These are phyloP conservation scores for Diglossa cyanea DNA, from an alignment of 2,797 vertebrate genomes.

Conservation along the genomic window DNA sequence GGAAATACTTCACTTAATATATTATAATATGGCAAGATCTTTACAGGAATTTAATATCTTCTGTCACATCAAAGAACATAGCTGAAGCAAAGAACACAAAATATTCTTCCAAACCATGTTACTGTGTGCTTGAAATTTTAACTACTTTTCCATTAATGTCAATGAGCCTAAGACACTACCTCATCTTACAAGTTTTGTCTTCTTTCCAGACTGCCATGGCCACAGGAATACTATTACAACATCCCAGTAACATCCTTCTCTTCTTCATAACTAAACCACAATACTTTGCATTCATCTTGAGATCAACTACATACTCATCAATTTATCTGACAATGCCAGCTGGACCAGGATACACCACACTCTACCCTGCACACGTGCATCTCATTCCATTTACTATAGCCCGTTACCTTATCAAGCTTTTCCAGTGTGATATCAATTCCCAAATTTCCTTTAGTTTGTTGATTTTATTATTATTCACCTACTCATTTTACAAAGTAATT, in stretches of 20 bases:
- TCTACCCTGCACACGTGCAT: fast-evolving
- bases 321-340: neutral
- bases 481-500: neutral
- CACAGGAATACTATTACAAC: neutral
- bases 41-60: neutral
- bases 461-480: neutral
- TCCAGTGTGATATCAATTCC: neutral
- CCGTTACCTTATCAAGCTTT: neutral
- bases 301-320: fast-evolving
- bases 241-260: neutral
- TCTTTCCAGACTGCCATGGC: neutral
- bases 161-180: neutral
- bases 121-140: neutral
- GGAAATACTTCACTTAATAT: neutral
- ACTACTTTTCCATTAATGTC: neutral
- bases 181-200: neutral
- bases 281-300: neutral
- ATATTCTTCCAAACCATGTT: neutral
- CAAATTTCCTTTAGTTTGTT: neutral
- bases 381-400: neutral
- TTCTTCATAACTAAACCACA: neutral
- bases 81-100: neutral
- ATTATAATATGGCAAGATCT: neutral
- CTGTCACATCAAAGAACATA: neutral
- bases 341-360: neutral